Conservation (phyloP, 2,797 vertebrate genomes). For the Discoglossus pictus region DNA sequence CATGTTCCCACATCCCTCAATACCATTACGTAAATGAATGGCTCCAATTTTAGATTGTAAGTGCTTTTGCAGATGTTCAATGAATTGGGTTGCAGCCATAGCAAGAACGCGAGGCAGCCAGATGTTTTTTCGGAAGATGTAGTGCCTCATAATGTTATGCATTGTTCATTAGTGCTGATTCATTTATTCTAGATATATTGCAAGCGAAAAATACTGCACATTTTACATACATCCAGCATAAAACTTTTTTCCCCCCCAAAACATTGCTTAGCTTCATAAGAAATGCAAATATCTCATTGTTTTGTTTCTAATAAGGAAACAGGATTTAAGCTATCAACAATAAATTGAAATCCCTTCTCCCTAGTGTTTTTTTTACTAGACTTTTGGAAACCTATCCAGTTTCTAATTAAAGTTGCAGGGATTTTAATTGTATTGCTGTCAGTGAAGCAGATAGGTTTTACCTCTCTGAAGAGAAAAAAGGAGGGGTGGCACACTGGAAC, state of each 20-base stretch:
- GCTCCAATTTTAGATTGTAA: slow-evolving; percentile 32
- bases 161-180: slow-evolving; percentile 50
- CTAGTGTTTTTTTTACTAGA: slow-evolving; percentile 34
- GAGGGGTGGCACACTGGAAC: slow-evolving; percentile 35
- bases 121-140: slow-evolving; percentile 49
- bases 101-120: slow-evolving; percentile 34
- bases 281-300: slow-evolving; percentile 32
- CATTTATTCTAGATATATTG: slow-evolving; percentile 43
- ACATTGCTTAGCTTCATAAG: slow-evolving; percentile 23
- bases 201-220: slow-evolving; percentile 28
- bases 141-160: slow-evolving; percentile 23
- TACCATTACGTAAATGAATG: slow-evolving; percentile 40
- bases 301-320: slow-evolving; percentile 42
- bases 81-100: slow-evolving; percentile 21
- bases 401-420: slow-evolving; percentile 55
- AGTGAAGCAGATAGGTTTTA: slow-evolving; percentile 49
- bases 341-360: slow-evolving; percentile 50
- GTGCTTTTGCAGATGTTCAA: slow-evolving; percentile 37
- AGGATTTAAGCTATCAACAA: slow-evolving; percentile 44
- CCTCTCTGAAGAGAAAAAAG: slow-evolving; percentile 48
- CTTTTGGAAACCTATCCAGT: slow-evolving; percentile 50
- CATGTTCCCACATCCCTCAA: slow-evolving; percentile 13
- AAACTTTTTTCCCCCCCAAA: slow-evolving; percentile 6
- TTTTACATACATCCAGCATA: slow-evolving; percentile 27
- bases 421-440: slow-evolving; percentile 53